A percentile compares a stretch with the other conserved stretches of the same genome.
Conservation (phyloP, 2,888 invertebrate genomes). For the Muscina levida region DNA sequence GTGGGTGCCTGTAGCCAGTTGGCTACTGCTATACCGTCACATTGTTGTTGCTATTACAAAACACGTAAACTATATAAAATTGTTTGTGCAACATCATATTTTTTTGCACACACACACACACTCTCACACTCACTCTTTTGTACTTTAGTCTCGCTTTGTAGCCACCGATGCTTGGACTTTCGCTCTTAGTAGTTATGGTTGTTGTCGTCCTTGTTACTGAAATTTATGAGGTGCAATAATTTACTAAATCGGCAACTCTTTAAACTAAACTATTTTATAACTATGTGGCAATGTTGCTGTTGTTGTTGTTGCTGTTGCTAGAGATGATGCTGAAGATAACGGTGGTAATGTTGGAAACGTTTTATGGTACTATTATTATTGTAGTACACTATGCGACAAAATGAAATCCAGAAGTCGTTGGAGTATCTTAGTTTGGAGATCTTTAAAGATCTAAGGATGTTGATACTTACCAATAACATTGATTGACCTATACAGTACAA, state of each 20-base stretch:
- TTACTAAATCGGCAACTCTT: slow-evolving; percentile 58
- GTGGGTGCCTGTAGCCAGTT: too few species aligned
- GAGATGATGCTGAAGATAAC: not conserved
- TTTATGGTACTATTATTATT: too few species aligned
- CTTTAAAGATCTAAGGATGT: too few species aligned
- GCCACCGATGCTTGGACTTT: not conserved
- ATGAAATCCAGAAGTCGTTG: too few species aligned
- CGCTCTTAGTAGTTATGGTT: not conserved
- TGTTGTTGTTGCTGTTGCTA: slow-evolving; percentile 26
- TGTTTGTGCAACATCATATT: slow-evolving; percentile 53
- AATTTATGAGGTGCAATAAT: slow-evolving; percentile 63
- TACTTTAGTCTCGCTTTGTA: not conserved
- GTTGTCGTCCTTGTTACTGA: slow-evolving; percentile 1
- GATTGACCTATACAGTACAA: too few species aligned
- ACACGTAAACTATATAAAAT: slow-evolving; percentile 59
- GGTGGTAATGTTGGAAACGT: too few species aligned
- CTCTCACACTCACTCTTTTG: not conserved
- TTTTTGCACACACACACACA: slow-evolving; percentile 37
- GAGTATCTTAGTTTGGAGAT: too few species aligned
- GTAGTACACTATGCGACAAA: too few species aligned
- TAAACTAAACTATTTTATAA: slow-evolving; percentile 48
- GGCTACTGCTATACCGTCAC: too few species aligned
- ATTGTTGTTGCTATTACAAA: slow-evolving; percentile 46
- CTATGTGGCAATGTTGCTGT: slow-evolving; percentile 44
- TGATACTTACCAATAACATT: too few species aligned